Percentiles rank a stretch among this genome's conserved stretches.
These are phyloP conservation scores for Ceratina japonica DNA, from an alignment of 1,140 invertebrate species.

Conservation along the genomic window DNA sequence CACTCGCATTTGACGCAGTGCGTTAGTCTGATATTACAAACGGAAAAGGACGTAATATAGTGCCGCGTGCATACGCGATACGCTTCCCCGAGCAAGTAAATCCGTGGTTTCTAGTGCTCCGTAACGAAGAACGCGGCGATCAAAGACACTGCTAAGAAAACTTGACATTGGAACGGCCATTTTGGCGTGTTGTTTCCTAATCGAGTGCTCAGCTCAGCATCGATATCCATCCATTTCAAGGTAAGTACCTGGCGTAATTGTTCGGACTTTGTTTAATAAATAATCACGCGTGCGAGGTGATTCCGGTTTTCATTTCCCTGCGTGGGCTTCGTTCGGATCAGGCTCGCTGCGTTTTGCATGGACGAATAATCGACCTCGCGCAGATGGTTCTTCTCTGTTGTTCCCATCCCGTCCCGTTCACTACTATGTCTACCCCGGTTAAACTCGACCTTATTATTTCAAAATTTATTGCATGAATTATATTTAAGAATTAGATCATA, in stretches of 20 bases:
- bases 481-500: too few species aligned
- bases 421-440: conserved; percentile 19
- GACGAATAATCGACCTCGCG: conserved; percentile 6
- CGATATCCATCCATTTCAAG: conserved; percentile 73
- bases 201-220: conserved; percentile 70
- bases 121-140: conserved; percentile 50
- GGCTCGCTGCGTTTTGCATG: too few species aligned
- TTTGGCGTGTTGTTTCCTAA: conserved; percentile 75
- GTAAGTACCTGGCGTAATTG: conserved; percentile 59
- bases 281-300: background rate
- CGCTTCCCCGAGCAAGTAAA: conserved; percentile 43
- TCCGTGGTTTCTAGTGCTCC: conserved; percentile 40
- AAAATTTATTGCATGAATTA: background rate
- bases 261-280: background rate
- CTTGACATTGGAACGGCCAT: conserved; percentile 77
- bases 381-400: conserved; percentile 26
- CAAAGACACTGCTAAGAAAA: conserved; percentile 58
- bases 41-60: conserved; percentile 55
- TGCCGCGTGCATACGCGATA: conserved; percentile 51
- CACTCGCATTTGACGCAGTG: conserved; percentile 73
- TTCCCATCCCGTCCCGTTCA: background rate
- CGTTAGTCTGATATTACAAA: conserved; percentile 68
- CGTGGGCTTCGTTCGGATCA: background rate
- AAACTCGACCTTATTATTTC: background rate
- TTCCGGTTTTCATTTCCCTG: background rate